Percentiles rank a stretch among this genome's conserved stretches.
Evolutionary conservation across 2,888 invertebrate species (phyloP).

Genomic region (Campoplex capitator): DNA sequence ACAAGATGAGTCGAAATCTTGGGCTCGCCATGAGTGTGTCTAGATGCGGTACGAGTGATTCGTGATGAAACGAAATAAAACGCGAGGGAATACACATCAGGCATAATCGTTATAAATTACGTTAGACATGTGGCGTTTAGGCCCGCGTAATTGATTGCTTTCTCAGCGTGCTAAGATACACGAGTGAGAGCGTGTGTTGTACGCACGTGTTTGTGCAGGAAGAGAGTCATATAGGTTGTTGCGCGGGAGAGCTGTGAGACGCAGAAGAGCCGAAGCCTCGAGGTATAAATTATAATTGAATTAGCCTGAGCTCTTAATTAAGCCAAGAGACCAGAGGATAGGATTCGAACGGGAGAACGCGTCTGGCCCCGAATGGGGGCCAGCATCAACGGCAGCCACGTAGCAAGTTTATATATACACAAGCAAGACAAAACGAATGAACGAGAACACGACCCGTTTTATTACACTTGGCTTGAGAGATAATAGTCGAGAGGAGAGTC

Average conservation of each 20-base stretch:
- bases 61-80: slow-evolving; percentile 65
- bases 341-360: slow-evolving; percentile 52
- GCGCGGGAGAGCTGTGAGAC: slow-evolving; percentile 37
- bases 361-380: slow-evolving; percentile 36
- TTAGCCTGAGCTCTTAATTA: slow-evolving; percentile 82
- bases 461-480: slow-evolving; percentile 62
- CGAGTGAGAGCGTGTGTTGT: slow-evolving; percentile 29
- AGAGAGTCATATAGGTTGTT: slow-evolving; percentile 32
- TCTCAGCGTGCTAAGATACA: slow-evolving; percentile 66
- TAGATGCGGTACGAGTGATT: slow-evolving; percentile 43
- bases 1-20: slow-evolving; percentile 1
- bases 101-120: slow-evolving; percentile 80
- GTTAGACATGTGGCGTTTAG: slow-evolving; percentile 79
- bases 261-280: slow-evolving; percentile 66
- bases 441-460: slow-evolving; percentile 65
- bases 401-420: slow-evolving; percentile 37
- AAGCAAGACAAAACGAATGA: slow-evolving; percentile 52
- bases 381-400: slow-evolving; percentile 36
- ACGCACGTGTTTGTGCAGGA: slow-evolving; percentile 30
- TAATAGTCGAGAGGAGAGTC: slow-evolving; percentile 49
- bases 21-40: background rate
- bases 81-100: slow-evolving; percentile 44
- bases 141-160: slow-evolving; percentile 80
- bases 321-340: slow-evolving; percentile 56
- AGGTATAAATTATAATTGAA: slow-evolving; percentile 83